Evolutionary conservation across 2,888 invertebrate species (phyloP).

Genomic region (Trichopoda pennipes): DNA sequence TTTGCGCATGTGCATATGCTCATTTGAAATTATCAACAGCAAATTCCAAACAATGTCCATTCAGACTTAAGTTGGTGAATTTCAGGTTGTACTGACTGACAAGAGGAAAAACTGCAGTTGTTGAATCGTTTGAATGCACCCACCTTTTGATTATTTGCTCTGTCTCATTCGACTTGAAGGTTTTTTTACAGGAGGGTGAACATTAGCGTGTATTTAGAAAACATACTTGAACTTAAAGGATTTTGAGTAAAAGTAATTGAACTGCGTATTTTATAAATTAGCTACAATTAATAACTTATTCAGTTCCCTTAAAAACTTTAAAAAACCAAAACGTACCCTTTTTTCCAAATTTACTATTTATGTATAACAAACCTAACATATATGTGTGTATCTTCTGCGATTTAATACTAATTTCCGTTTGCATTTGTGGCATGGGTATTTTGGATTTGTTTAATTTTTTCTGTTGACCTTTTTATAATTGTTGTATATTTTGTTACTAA

Average conservation of each 20-base stretch:
- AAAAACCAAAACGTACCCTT: no score
- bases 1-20: slow-evolving; percentile 63
- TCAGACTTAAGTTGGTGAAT: slow-evolving; percentile 42
- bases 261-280: no score
- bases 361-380: no score
- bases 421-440: slow-evolving; percentile 33
- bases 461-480: slow-evolving; percentile 55
- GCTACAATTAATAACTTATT: no score
- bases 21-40: slow-evolving; percentile 36
- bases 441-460: slow-evolving; percentile 37
- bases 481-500: slow-evolving; percentile 22
- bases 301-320: no score
- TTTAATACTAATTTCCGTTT: not conserved
- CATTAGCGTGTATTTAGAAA: slow-evolving; percentile 15
- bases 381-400: not conserved
- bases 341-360: no score
- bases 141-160: slow-evolving; percentile 44
- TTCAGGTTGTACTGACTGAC: slow-evolving; percentile 37
- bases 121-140: slow-evolving; percentile 26
- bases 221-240: not conserved
- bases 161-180: slow-evolving; percentile 13
- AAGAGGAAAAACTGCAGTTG: slow-evolving; percentile 21
- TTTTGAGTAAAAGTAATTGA: not conserved
- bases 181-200: slow-evolving; percentile 20
- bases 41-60: slow-evolving; percentile 17